Evolutionary conservation across 2,888 invertebrate species (phyloP).

Genomic region (Lysandra coridon): DNA sequence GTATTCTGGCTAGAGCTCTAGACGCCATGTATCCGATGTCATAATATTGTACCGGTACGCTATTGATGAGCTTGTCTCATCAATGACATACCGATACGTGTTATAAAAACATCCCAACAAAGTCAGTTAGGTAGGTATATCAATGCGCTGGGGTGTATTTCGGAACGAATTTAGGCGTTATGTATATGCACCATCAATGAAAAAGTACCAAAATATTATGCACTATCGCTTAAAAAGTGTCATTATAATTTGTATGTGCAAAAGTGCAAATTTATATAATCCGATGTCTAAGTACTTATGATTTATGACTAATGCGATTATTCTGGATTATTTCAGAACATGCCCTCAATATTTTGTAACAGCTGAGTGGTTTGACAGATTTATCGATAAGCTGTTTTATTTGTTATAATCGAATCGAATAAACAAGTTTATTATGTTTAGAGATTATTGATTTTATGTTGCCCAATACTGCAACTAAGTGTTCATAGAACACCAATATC

Average conservation of each 20-base stretch:
- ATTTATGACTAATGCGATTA: background rate
- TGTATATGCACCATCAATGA: too few relatives aligned
- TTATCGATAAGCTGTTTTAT: constrained; percentile 21
- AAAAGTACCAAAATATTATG: too few relatives aligned
- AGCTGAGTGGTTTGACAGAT: constrained; percentile 15
- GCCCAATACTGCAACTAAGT: background rate
- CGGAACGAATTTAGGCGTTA: too few relatives aligned
- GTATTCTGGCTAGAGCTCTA: background rate
- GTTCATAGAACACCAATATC: background rate
- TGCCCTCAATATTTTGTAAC: background rate
- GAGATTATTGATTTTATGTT: background rate
- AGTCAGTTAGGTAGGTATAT: too few relatives aligned
- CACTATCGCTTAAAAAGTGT: too few relatives aligned
- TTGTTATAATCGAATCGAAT: background rate
- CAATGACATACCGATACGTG: too few relatives aligned
- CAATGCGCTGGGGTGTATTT: too few relatives aligned
- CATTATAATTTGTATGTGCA: background rate
- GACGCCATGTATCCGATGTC: too few relatives aligned
- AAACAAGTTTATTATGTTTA: constrained; percentile 16
- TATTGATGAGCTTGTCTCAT: too few relatives aligned
- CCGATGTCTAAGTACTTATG: too few relatives aligned
- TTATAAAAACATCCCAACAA: too few relatives aligned
- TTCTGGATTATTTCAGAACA: background rate
- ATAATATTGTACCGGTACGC: too few relatives aligned
- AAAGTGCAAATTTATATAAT: background rate